These are phyloP conservation scores for Battus philenor DNA, from an alignment of 1,140 invertebrate genomes.

Conservation along the genomic window DNA sequence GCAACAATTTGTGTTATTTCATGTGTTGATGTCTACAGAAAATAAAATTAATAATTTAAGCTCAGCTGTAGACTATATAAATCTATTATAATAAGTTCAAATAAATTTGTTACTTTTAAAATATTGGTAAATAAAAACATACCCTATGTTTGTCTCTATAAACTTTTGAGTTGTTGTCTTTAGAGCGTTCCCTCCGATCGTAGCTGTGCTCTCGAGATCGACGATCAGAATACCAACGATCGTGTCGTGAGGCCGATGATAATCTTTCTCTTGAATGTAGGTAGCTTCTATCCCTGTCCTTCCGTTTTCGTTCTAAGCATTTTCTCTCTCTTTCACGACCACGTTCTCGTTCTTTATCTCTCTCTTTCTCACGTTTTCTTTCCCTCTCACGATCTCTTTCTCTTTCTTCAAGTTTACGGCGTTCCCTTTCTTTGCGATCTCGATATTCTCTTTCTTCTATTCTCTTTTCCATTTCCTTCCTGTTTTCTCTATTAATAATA, in stretches of 20 bases:
- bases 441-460: constrained; percentile 45
- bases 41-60: constrained; percentile 11
- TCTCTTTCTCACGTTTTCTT: constrained; percentile 34
- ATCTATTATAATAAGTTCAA: background rate
- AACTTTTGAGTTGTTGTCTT: constrained; percentile 35
- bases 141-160: constrained; percentile 37
- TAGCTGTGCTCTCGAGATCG: constrained; percentile 44
- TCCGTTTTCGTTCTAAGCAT: constrained; percentile 23
- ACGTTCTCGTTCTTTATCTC: constrained; percentile 35
- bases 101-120: background rate
- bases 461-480: constrained; percentile 58
- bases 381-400: constrained; percentile 45
- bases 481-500: constrained; percentile 63
- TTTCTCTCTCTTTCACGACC: constrained; percentile 34
- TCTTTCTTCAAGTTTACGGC: constrained; percentile 43
- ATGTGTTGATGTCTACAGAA: constrained; percentile 88
- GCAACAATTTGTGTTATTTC: constrained; percentile 80
- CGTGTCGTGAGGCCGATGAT: constrained; percentile 25
- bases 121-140: constrained; percentile 23
- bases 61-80: background rate
- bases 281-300: constrained; percentile 43
- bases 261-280: constrained; percentile 45
- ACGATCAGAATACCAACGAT: constrained; percentile 29
- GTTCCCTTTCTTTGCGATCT: constrained; percentile 47
- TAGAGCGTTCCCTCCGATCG: constrained; percentile 36